Base-by-base conservation (phyloP, 2,888 invertebrate species). In the Coremacera marginata region DNA sequence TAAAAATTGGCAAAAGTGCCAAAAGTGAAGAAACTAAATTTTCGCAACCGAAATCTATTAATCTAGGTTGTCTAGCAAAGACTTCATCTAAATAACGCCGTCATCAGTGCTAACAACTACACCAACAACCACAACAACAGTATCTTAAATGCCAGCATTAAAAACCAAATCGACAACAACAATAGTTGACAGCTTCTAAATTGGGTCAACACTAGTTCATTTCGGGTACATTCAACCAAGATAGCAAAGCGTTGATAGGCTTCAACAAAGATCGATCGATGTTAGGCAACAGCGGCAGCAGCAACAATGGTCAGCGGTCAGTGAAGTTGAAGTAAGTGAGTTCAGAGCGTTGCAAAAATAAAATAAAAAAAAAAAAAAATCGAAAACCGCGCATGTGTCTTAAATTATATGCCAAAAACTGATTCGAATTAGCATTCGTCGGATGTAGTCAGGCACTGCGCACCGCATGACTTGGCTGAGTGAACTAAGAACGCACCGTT, bases 381-480 rank as follows among this genome's bases (percentile, higher is more conserved):
- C n/a, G n/a, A n/a, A n/a, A 44, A 44, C 11, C 44, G 44, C 44
- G 44, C 44, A 2, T 11, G 44, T 44, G 11, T 44, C 44, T 44
- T 11, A 44, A 44, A 44, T 44, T 44, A 44, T 44, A 44, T 44
- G 44, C 44, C 44, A 44, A 44, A 44, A 44, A 44, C 70, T 25
- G 27, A 3, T 27, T 27, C 51, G 8, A 63, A 62, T 73, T 73
- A 73, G 72, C 62, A 73, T 73, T 73, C 63, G 63, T 25, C 25
- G 37, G 60, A 71, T 71, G 60, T 25, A 71, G 60, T 7, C n/a
- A 22, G 25, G 22, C 68, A 37, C 16, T 19, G 16, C 57, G 22
- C 57, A 57, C 57, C 16, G 16, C n/a, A 44, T 27, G 37, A 37
- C 37, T 8, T 4, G 5, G 37, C 37, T 8, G 37, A 37, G 44